phyloP scores from a whole-genome alignment of 2,888 invertebrate genomes.

The Gnatocerus cornutus region DNA sequence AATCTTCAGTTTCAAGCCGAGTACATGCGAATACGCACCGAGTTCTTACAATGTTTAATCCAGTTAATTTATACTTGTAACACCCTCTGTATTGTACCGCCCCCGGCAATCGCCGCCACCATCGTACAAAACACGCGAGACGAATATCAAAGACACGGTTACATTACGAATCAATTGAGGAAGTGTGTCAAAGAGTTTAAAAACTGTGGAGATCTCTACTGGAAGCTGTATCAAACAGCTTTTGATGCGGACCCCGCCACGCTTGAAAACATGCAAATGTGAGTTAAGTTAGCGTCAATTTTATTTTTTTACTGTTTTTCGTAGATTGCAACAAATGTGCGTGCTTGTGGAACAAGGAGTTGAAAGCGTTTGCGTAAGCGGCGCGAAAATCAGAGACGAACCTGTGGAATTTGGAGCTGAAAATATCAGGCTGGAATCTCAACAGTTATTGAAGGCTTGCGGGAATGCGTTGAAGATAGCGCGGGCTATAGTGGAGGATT shows the following conservation, averaged over 20 bases:
- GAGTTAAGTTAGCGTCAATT: constrained; percentile 64
- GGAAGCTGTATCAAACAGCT: constrained; percentile 85
- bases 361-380: constrained; percentile 79
- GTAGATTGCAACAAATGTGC: constrained; percentile 86
- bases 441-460: constrained; percentile 70
- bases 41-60: constrained; percentile 80
- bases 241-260: constrained; percentile 90
- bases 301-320: too few relatives aligned
- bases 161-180: constrained; percentile 84
- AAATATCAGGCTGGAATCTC: constrained; percentile 70
- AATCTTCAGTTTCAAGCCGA: constrained; percentile 83
- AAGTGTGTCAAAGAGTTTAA: constrained; percentile 84
- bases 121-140: constrained; percentile 86
- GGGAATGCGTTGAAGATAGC: constrained; percentile 69
- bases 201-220: constrained; percentile 82
- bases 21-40: constrained; percentile 83
- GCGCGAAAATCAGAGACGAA: constrained; percentile 64
- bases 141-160: constrained; percentile 85
- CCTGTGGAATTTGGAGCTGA: constrained; percentile 68
- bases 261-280: constrained; percentile 82
- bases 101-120: constrained; percentile 91
- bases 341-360: constrained; percentile 83
- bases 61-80: constrained; percentile 82
- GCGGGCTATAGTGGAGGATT: constrained; percentile 64
- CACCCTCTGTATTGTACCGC: constrained; percentile 90